Evolutionary conservation across 2,113 vertebrate genomes (phyloP).

Genomic region (Burhinus bistriatus): DNA sequence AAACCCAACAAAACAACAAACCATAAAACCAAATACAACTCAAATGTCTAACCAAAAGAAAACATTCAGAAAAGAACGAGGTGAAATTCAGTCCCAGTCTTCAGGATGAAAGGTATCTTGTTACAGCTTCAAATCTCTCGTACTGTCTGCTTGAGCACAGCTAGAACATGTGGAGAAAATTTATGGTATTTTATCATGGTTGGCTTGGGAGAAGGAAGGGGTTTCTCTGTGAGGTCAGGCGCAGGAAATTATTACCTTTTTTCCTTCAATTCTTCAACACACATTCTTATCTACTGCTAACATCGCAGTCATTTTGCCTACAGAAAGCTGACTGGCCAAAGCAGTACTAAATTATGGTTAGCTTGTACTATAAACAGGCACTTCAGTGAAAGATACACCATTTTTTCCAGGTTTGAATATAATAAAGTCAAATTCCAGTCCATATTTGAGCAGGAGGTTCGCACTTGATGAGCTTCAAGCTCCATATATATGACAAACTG

Average conservation of each 20-base stretch:
- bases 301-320: neutral
- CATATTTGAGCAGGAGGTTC: neutral
- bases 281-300: neutral
- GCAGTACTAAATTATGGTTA: neutral
- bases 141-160: neutral
- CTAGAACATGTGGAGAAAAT: conserved; percentile 22
- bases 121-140: neutral
- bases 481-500: neutral
- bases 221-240: neutral
- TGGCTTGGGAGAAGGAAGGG: conserved; percentile 32
- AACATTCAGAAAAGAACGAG: neutral
- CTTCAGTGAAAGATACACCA: neutral
- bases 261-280: neutral
- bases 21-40: neutral
- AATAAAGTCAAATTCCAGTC: neutral
- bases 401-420: neutral
- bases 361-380: neutral
- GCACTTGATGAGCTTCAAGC: neutral
- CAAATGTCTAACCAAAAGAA: neutral
- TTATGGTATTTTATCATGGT: conserved; percentile 15
- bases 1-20: neutral
- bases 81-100: neutral
- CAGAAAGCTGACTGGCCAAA: neutral
- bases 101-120: neutral
- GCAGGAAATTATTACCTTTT: neutral